Evolutionary conservation across 2,113 vertebrate genomes (phyloP), one percentile per base, ranked within the genome.

Genomic region (Indicator maculatus): DNA sequence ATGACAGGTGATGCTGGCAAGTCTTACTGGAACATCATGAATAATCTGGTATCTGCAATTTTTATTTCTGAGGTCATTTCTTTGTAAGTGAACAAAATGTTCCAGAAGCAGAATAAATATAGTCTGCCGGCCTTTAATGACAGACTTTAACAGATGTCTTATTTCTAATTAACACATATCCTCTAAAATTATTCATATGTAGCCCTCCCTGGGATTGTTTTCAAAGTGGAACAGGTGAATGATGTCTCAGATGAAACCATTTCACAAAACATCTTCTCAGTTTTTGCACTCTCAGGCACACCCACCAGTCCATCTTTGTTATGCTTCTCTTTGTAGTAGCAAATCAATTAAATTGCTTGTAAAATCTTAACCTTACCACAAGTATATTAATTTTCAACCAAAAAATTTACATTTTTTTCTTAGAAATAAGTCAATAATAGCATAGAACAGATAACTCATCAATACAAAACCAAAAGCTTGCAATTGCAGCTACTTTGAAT

Each of bases 61-160:
- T 67, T 38, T 61, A 52, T 79, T 63, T 64, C 70, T 65, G 61
- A 58, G 31, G 36, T 64, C 30, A 47, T 72, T 81, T 59, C 52
- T 28, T 83, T 59, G 47, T 21, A 53, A 75, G n/a, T 86, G 80
- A 88, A 84, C 39, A 84, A 76, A 88, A 78, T 81, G 70, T 94
- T 94, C 55, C 86, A 82, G n/a, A 61, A 78, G 11, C 44, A 58
- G 73, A 91, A 90, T 75, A 96, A 93, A 94, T 72, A 88, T 21
- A 69, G n/a, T 13, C 18, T 69, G 78, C 59, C 63, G 58, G 53
- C 95, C 86, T 84, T 82, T 93, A 94, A 53, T 44, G 80, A 88
- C 47, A 89, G 70, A 86, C 58, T 86, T 38, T 84, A 94, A 86
- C 92, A 94, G 83, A 95, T 94, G 83, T 81, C 86, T 90, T 71